Conservation (phyloP, 2,113 vertebrate genomes). For the Terrapene triunguis region DNA sequence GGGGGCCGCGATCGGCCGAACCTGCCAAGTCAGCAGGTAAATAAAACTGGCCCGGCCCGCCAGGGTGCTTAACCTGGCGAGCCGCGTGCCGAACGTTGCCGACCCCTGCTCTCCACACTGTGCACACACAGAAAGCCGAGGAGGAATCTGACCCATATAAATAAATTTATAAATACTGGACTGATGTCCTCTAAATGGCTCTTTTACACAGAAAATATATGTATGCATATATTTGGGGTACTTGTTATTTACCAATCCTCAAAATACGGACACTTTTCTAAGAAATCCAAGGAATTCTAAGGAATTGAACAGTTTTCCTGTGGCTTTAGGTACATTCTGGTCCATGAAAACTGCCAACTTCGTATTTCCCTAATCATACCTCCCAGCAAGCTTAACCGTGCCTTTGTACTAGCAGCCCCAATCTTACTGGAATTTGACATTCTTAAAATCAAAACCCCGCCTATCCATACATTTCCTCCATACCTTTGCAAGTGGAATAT, state of each 20-base stretch:
- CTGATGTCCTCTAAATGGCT: background rate
- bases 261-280: background rate
- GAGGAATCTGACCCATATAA: background rate
- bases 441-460: accelerated
- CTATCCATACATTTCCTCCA: background rate
- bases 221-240: background rate
- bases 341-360: background rate
- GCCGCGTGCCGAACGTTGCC: too few species aligned
- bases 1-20: too few species aligned
- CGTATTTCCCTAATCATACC: background rate
- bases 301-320: background rate
- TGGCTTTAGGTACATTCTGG: background rate
- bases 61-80: too few species aligned
- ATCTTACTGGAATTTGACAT: background rate
- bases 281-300: background rate
- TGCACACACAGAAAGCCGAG: background rate
- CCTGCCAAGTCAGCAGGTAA: too few species aligned
- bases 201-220: background rate
- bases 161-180: background rate
- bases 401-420: background rate
- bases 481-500: background rate
- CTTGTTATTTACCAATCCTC: background rate
- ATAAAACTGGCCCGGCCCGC: too few species aligned
- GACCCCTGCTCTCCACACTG: background rate
- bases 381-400: background rate